Base-by-base conservation (phyloP, 2,888 invertebrate species). In the Eumerus sabulonum region DNA sequence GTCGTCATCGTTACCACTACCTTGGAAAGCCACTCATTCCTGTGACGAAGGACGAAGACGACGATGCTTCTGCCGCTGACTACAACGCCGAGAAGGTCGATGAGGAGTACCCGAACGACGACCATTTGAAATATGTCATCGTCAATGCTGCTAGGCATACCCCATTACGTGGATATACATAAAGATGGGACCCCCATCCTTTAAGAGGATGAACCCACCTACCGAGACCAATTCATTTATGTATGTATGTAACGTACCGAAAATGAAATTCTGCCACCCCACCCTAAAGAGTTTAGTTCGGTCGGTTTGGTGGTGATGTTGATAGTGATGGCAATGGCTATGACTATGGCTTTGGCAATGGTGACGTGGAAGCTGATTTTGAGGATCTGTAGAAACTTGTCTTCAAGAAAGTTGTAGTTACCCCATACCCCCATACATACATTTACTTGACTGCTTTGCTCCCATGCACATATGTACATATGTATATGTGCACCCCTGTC, bases 71-170 rank as follows among this genome's bases (percentile, higher is more conserved):
- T 7, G 27, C 2, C 27, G 27, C 2, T 27, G 27, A 27, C 27
- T 27, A 27, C 27, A 7, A 27, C 27, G 27, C 2, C 27, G 27
- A 27, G 27, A 27, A 27, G 27, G 27, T 27, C 27, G 27, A 27
- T 27, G 27, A 27, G 27, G 27, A 27, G 27, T 27, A 27, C 7
- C 27, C 27, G 2, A 27, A 53, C 19, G 71, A 73, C 74, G 79
- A 64, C 79, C 74, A 79, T 79, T 79, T 79, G 79, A 79, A 79
- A 79, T 79, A 74, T 79, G 79, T 79, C 79, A 79, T 79, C 79
- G 79, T 74, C 79, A 79, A 74, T 79, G 79, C 79, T 79, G 19
- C 68, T 68, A 79, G 74, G 74, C 79, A 70, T 79, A 64, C 79
- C 50, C 68, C 45, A 56, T 50, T 50, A 70, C 7, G 7, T 7